Evolutionary conservation across 2,797 vertebrate genomes (phyloP), one percentile per base, ranked within the genome.

Genomic region (Miichthys miiuy): DNA sequence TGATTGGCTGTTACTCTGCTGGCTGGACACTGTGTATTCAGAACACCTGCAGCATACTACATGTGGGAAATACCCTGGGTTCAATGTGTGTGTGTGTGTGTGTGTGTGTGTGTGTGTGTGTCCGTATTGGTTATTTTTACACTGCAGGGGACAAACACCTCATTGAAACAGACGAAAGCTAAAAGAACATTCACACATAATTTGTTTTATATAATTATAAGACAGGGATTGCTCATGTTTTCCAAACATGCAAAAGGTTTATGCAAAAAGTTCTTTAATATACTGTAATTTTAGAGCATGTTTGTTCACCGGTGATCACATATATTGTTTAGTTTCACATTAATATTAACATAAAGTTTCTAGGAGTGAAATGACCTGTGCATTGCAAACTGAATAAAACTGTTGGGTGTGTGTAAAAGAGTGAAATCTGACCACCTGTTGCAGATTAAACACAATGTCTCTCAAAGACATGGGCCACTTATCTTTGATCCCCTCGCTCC

Each of bases 401-500:
- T 17, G 14, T 11, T 25, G 8, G 17, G 4, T 30, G 14, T 17
- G 13, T 4, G 20, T 7, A 16, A 44, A 68, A 56, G 65, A 2
- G 47, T 16, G 46, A 38, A 4, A 8, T 14, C 14, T 42, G 44
- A 23, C 17, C 34, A 47, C 1, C 17, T 16, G 20, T 2, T 25
- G 4, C 7, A 14, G 1, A 18, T 60, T 9, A 1, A 18, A 72
- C n/a, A 48, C 48, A 25, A 20, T 42, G 47, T n/a, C 14, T 17
- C 8, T 1, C 61, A 13, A 18, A 34, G 25, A 47, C 18, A 12
- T 4, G 8, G 4, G 17, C 2, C 48, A 6, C 14, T 8, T 6
- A 21, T 50, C 80, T 90, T 83, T 89, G 76, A 88, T 89, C 6
- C 5, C 2, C 20, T 18, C 3, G 0, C 55, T 72, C 27, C 66